phyloP scores from a whole-genome alignment of 2,888 invertebrate species.

The Drosophila kanekoi region DNA sequence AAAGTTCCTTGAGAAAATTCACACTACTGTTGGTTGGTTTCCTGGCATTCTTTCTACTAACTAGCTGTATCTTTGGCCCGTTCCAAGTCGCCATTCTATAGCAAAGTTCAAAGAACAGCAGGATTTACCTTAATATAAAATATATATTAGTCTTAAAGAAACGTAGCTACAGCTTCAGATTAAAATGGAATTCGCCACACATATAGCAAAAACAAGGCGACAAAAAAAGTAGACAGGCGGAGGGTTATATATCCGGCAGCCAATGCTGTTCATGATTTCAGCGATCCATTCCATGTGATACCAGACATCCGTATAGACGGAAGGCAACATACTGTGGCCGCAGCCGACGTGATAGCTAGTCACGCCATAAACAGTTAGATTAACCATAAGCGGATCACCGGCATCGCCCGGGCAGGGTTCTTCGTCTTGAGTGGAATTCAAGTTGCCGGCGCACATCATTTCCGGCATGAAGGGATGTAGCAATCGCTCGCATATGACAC shows the following conservation, averaged over 20 bases:
- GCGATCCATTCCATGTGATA: slow-evolving; percentile 40
- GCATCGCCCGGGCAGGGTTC: slow-evolving; percentile 53
- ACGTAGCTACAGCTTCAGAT: no score
- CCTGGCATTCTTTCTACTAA: no score
- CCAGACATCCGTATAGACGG: slow-evolving; percentile 51
- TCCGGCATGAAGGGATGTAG: slow-evolving; percentile 21
- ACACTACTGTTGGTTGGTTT: no score
- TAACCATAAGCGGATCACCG: slow-evolving; percentile 40
- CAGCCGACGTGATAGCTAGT: slow-evolving; percentile 36
- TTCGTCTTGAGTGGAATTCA: background rate
- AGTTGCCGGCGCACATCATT: slow-evolving; percentile 47
- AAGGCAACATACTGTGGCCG: slow-evolving; percentile 15
- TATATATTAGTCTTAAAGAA: no score
- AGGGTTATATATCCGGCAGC: background rate
- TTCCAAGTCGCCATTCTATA: no score
- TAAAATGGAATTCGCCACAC: no score
- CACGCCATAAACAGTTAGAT: slow-evolving; percentile 41
- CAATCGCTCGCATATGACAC: background rate
- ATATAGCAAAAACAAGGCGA: background rate
- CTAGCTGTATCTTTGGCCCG: no score
- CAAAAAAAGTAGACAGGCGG: no score
- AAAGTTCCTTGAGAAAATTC: no score
- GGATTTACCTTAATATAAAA: no score
- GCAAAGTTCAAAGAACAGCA: no score
- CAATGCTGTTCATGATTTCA: background rate